These are phyloP conservation scores for Orbicella faveolata DNA, from an alignment of 64 coral and sea anemone species.

Conservation along the genomic window DNA sequence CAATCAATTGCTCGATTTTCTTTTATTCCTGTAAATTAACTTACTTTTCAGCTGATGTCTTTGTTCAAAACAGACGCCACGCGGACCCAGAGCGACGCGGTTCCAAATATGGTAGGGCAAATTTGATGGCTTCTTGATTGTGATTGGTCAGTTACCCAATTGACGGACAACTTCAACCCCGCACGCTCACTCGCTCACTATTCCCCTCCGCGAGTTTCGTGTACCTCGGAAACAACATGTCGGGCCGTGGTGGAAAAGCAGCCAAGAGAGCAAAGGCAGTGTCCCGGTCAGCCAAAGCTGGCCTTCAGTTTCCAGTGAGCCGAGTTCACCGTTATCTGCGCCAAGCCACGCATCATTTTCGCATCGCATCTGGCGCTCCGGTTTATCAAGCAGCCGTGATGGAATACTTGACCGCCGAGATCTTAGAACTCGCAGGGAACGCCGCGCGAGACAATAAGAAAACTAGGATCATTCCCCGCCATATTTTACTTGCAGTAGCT, in stretches of 20 bases:
- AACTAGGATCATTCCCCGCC: slow-evolving; percentile 88
- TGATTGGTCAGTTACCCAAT: slow-evolving; percentile 19
- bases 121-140: background rate
- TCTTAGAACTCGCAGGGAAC: slow-evolving; percentile 94
- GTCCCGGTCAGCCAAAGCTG: slow-evolving; percentile 92
- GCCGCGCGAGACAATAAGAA: slow-evolving; percentile 96
- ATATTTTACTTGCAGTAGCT: slow-evolving; percentile 93
- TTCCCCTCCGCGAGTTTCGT: background rate
- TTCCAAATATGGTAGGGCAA: slow-evolving; percentile 45
- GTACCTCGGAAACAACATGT: slow-evolving; percentile 67
- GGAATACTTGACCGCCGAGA: slow-evolving; percentile 98
- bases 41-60: background rate
- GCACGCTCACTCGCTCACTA: background rate
- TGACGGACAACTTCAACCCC: slow-evolving; percentile 6
- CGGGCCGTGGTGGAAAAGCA: slow-evolving; percentile 91
- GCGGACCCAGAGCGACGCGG: slow-evolving; percentile 1
- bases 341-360: slow-evolving; percentile 87
- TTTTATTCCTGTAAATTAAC: background rate
- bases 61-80: slow-evolving; percentile 55
- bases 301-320: slow-evolving; percentile 95
- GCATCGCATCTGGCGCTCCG: slow-evolving; percentile 86
- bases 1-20: background rate
- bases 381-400: slow-evolving; percentile 98
- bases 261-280: slow-evolving; percentile 80
- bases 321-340: slow-evolving; percentile 90